These are phyloP conservation scores for Andrena fulva DNA, from an alignment of 2,888 invertebrate genomes.

Conservation along the genomic window DNA sequence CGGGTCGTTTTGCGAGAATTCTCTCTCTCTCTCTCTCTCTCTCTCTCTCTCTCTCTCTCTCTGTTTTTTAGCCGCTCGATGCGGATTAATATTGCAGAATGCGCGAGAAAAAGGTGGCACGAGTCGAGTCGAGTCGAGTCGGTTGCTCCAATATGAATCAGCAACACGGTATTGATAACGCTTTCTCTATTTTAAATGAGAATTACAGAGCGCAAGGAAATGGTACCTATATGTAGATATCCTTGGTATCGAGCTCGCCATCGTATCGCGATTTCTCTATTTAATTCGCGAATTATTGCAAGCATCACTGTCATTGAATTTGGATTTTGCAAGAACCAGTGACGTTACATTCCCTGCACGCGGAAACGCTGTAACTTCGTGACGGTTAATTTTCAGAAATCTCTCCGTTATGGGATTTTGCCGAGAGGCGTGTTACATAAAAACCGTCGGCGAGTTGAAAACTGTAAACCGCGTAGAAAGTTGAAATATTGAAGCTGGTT, in stretches of 20 bases:
- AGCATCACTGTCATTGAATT: not conserved
- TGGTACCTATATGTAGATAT: not conserved
- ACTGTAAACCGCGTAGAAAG: not conserved
- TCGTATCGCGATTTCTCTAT: not conserved
- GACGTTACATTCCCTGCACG: not conserved
- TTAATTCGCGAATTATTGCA: not conserved
- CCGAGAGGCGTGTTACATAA: not conserved
- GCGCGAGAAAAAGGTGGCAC: constrained; percentile 5
- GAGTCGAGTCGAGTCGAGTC: not conserved
- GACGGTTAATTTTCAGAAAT: not conserved
- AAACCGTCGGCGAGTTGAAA: not conserved
- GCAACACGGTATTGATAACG: constrained; percentile 14
- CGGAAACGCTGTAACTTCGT: not conserved
- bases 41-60: constrained; percentile 30
- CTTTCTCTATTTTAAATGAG: not conserved
- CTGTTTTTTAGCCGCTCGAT: not conserved
- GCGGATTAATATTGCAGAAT: constrained; percentile 33
- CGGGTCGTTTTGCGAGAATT: constrained; percentile 18
- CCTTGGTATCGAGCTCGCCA: not conserved
- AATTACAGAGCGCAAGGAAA: not conserved
- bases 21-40: constrained; percentile 28
- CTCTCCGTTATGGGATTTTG: not conserved
- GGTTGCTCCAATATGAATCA: constrained; percentile 17
- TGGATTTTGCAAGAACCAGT: not conserved
- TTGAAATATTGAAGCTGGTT: not conserved